These are phyloP conservation scores for Trichonephila inaurata DNA, from an alignment of 1,140 invertebrate genomes.

Conservation along the genomic window DNA sequence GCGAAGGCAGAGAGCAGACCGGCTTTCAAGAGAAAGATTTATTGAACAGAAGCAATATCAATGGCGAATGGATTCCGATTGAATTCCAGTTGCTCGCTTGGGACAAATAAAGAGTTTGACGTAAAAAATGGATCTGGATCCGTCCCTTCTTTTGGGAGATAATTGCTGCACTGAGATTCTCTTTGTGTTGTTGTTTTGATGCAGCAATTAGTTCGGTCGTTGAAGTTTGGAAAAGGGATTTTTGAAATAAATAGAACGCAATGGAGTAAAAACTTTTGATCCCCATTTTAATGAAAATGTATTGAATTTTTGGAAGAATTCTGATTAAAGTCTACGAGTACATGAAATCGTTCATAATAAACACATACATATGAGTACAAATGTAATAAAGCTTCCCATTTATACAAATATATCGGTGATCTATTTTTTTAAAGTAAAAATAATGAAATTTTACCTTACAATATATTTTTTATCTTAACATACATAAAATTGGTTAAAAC, in stretches of 20 bases:
- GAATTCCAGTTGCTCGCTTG: background rate
- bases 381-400: too few relatives aligned
- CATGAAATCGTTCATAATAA: too few relatives aligned
- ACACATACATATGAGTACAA: too few relatives aligned
- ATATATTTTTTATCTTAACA: too few relatives aligned
- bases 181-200: background rate
- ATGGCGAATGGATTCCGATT: background rate
- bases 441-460: too few relatives aligned
- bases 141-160: background rate
- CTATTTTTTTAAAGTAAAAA: too few relatives aligned
- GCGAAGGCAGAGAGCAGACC: background rate
- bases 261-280: background rate
- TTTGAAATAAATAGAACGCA: background rate
- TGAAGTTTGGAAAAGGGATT: background rate
- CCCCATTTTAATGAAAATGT: too few relatives aligned
- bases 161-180: background rate
- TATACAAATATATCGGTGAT: too few relatives aligned
- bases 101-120: background rate
- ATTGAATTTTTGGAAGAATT: too few relatives aligned
- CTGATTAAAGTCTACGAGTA: too few relatives aligned
- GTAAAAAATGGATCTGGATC: background rate
- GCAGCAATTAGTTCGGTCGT: background rate
- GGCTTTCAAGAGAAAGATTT: slow-evolving; percentile 81
- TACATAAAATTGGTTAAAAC: too few relatives aligned
- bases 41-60: slow-evolving; percentile 79